Evolutionary conservation across 2,888 invertebrate genomes (phyloP), one percentile per base, ranked within the genome.

Genomic region (Odontothrips loti): DNA sequence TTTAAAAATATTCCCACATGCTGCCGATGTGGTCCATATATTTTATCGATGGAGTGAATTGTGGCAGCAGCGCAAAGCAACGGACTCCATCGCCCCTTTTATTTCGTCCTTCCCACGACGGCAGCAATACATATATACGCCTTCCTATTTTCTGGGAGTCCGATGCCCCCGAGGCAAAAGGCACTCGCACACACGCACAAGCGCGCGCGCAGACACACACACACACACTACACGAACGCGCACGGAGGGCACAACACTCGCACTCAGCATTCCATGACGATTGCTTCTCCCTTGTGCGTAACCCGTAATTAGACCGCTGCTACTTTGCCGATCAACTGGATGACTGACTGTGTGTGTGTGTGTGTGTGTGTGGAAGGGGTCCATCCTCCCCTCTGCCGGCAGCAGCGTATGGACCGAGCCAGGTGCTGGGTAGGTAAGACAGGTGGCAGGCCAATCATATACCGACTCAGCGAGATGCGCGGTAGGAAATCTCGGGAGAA

Each of bases 291-390:
- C 68, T 58, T 23, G 68, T 75, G 68, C 68, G 68, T 75, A 75
- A 75, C 68, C 68, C 23, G 68, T 75, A 75, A 75, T 75, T 75
- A 75, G 68, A 27, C 23, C 68, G 68, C 68, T 75, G 68, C 68
- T 75, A 75, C 68, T 75, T 75, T 75, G 68, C 23, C 68, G 68
- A 75, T 75, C 68, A 27, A 27, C 23, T 75, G 23, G 12, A 12
- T 75, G 68, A 27, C 23, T 75, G 68, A 27, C 23, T 75, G 68
- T 27, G 10, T 27, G 27, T 27, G 68, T 27, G 27, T 6, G 4
- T 68, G 23, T 23, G 68, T n/a, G 23, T 68, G 51, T 51, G 51
- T 51, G 51, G 20, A 6, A 58, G 11, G 20, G 58, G 58, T 58
- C 58, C 58, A 58, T n/a, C 68, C 68, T 43, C 34, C 34, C 34